Percentiles rank a stretch among this genome's conserved stretches.
These are phyloP conservation scores for Epirrita christyi DNA, from an alignment of 2,888 invertebrate species.

Conservation along the genomic window DNA sequence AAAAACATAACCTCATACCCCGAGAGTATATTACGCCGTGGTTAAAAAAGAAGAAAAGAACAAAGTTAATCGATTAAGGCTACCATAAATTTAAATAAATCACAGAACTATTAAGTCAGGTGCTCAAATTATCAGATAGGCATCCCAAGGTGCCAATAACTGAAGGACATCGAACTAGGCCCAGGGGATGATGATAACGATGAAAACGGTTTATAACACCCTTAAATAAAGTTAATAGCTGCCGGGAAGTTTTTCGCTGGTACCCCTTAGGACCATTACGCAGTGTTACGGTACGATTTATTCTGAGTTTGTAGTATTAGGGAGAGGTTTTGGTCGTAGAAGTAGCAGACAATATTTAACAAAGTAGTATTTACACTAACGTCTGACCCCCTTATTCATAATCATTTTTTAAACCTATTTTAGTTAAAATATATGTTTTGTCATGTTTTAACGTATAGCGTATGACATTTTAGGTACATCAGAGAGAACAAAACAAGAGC, in stretches of 20 bases:
- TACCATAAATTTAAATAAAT: constrained; percentile 23
- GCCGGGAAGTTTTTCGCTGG: constrained; percentile 76
- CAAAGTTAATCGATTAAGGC: constrained; percentile 1
- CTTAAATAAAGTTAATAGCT: constrained; percentile 83
- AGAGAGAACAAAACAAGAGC: no score
- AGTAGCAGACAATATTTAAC: constrained; percentile 10
- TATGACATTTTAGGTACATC: no score
- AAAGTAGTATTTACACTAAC: no score
- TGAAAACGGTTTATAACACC: constrained; percentile 80
- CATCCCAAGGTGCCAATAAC: constrained; percentile 61
- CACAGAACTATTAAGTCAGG: constrained; percentile 32
- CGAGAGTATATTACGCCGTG: neutral
- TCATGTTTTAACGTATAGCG: no score
- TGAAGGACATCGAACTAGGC: constrained; percentile 67
- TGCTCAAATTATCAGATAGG: constrained; percentile 38
- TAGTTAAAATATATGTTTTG: no score
- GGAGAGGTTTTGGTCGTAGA: constrained; percentile 17
- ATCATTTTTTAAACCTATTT: no score
- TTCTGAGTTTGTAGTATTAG: constrained; percentile 74
- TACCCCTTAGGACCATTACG: constrained; percentile 78
- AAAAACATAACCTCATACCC: no score
- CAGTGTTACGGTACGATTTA: constrained; percentile 77
- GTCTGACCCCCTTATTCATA: no score
- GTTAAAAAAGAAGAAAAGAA: neutral
- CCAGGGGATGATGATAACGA: constrained; percentile 76